phyloP scores from a whole-genome alignment of 1,140 invertebrate genomes.

The Lepidurus packardi region DNA sequence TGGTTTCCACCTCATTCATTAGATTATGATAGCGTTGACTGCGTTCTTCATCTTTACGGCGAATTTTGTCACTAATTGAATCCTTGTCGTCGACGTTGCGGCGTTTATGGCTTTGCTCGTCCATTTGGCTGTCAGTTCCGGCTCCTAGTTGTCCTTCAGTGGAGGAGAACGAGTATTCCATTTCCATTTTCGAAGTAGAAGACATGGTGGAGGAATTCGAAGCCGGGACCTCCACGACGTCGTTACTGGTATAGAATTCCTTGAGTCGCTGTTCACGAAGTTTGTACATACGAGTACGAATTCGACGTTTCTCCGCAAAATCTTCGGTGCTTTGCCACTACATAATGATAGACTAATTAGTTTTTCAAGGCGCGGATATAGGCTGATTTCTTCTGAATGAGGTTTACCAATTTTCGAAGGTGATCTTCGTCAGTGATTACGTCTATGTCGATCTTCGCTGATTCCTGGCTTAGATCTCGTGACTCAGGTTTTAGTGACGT shows the following conservation, averaged over 20 bases:
- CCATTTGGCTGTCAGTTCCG: background rate
- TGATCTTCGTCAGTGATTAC: conserved; percentile 31
- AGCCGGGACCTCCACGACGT: conserved; percentile 41
- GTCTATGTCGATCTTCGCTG: conserved; percentile 28
- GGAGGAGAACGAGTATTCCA: background rate
- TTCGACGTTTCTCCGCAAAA: conserved; percentile 75
- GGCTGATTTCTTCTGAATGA: background rate
- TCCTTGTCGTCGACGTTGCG: conserved; percentile 22
- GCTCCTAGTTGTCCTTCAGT: background rate
- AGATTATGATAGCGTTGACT: conserved; percentile 34
- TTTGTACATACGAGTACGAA: conserved; percentile 72
- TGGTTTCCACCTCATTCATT: conserved; percentile 30
- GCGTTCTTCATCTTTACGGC: conserved; percentile 31
- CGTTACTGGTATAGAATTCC: conserved; percentile 57
- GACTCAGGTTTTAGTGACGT: conserved; percentile 13
- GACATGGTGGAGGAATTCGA: background rate
- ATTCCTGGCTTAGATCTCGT: conserved; percentile 13
- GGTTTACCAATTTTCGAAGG: conserved; percentile 29
- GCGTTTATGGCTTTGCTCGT: conserved; percentile 5
- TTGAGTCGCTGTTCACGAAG: conserved; percentile 67
- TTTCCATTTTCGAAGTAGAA: conserved; percentile 23
- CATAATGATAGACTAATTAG: conserved; percentile 38
- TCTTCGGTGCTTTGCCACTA: conserved; percentile 81
- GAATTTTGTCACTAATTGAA: conserved; percentile 30
- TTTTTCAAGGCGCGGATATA: no score